phyloP scores from a whole-genome alignment of 2,888 invertebrate genomes.

The Hemistola chrysoprasaria region DNA sequence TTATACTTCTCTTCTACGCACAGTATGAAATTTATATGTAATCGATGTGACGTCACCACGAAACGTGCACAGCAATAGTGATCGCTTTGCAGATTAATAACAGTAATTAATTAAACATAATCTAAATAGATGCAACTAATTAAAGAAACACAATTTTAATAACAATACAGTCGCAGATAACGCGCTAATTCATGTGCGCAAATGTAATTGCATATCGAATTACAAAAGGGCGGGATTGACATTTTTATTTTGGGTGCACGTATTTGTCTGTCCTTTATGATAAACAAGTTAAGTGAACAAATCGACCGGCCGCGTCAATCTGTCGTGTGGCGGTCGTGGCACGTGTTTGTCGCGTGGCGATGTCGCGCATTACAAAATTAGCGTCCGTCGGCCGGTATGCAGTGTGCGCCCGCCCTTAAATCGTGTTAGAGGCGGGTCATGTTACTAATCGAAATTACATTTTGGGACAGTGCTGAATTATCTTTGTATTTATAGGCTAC shows the following conservation, averaged over 20 bases:
- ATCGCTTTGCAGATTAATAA: no score
- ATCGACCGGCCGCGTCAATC: conserved; percentile 65
- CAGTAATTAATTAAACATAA: no score
- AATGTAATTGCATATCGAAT: conserved; percentile 42
- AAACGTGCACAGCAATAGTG: no score
- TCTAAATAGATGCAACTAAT: no score
- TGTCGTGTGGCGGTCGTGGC: conserved; percentile 62
- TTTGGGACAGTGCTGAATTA: conserved; percentile 6
- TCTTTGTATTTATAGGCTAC: neutral
- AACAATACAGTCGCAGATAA: conserved; percentile 4
- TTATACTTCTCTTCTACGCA: no score
- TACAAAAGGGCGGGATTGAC: conserved; percentile 40
- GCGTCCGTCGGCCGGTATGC: conserved; percentile 57
- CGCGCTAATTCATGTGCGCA: conserved; percentile 17
- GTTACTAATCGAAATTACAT: conserved; percentile 46
- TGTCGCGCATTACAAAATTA: conserved; percentile 75
- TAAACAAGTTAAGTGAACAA: conserved; percentile 75
- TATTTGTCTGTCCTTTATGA: conserved; percentile 58
- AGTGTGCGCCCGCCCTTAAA: conserved; percentile 65
- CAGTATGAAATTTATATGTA: no score
- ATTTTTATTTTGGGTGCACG: conserved; percentile 51
- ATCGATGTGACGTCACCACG: no score
- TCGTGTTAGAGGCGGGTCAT: conserved; percentile 52
- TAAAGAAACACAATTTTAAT: no score
- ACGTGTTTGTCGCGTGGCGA: conserved; percentile 58